Percentiles rank a stretch among this genome's conserved stretches.
phyloP scores from a whole-genome alignment of 2,797 vertebrate species.

The Manis pentadactyla region DNA sequence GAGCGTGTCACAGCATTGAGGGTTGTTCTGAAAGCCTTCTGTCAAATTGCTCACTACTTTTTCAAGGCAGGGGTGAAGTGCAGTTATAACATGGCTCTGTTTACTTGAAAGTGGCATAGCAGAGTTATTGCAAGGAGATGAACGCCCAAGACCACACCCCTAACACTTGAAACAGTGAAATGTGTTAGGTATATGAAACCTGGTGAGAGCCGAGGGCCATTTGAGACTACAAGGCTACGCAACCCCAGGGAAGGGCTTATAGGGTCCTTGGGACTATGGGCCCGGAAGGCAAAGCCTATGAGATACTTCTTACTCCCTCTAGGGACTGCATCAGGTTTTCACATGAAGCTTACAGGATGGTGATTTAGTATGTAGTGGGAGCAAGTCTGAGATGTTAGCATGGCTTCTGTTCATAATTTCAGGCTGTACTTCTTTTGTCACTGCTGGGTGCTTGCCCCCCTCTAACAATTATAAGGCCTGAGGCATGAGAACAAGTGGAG shows the following conservation, averaged over 20 bases:
- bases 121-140: neutral
- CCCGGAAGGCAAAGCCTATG: neutral
- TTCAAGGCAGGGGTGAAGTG: neutral
- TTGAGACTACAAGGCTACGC: neutral
- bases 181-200: neutral
- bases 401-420: neutral
- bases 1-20: neutral
- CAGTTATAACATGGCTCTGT: neutral
- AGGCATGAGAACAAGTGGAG: neutral
- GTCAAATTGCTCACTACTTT: neutral
- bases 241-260: neutral
- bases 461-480: neutral
- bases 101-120: neutral
- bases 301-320: neutral
- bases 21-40: neutral
- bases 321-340: neutral
- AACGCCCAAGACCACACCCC: no score
- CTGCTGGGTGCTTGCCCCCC: neutral
- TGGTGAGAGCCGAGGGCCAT: neutral
- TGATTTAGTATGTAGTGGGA: neutral
- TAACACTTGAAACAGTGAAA: no score
- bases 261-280: neutral
- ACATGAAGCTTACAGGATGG: neutral
- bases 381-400: neutral
- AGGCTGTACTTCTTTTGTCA: slow-evolving; percentile 27